These are phyloP conservation scores for Mercenaria mercenaria DNA, from an alignment of 1,140 invertebrate genomes.

Conservation along the genomic window DNA sequence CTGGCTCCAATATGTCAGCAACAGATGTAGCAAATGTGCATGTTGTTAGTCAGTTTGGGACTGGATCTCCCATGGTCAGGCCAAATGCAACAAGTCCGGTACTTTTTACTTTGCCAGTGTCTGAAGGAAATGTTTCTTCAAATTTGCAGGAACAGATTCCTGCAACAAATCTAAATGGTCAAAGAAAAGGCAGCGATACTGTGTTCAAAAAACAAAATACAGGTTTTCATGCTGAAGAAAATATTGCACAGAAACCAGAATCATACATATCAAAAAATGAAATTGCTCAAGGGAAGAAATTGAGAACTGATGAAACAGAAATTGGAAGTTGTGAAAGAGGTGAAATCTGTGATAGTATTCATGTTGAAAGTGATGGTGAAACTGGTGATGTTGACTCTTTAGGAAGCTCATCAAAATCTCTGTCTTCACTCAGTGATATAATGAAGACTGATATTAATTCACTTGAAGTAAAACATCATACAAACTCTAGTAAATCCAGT, in stretches of 20 bases:
- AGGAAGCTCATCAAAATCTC: neutral
- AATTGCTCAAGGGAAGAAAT: neutral
- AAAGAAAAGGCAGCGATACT: neutral
- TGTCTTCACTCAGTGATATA: conserved; percentile 15
- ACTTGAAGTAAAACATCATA: neutral
- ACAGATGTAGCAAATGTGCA: neutral
- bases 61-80: neutral
- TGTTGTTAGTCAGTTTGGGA: neutral
- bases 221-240: neutral
- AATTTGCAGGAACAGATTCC: neutral
- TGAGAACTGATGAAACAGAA: neutral
- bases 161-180: neutral
- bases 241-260: neutral
- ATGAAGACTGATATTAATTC: neutral
- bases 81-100: neutral
- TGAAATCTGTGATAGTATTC: neutral
- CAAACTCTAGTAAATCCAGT: neutral
- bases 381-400: conserved; percentile 5
- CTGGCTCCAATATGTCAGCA: neutral
- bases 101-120: neutral
- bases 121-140: neutral
- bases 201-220: neutral
- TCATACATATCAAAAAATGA: neutral
- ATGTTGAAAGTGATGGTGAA: conserved; percentile 2
- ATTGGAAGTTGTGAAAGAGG: neutral